phyloP scores from a whole-genome alignment of 2,888 invertebrate species.

The Anthrax anthrax region DNA sequence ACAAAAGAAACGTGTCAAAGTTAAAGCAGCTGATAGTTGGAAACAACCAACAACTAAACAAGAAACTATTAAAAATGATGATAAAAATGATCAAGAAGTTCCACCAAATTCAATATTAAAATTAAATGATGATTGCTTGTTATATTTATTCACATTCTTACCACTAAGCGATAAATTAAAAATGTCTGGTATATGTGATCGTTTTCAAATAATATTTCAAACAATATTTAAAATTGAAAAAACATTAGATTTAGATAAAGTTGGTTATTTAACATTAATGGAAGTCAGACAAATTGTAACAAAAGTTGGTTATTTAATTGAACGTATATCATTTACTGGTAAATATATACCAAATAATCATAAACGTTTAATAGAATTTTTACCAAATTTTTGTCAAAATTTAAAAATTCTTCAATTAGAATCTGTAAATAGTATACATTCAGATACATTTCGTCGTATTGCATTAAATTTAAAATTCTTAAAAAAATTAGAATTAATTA shows the following conservation, averaged over 20 bases:
- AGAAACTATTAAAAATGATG: background rate
- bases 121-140: slow-evolving; percentile 11
- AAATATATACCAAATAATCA: background rate
- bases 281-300: slow-evolving; percentile 5
- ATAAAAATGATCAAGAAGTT: background rate
- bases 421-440: background rate
- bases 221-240: slow-evolving; percentile 7
- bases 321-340: background rate
- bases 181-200: slow-evolving; percentile 5
- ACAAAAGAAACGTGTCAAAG: background rate
- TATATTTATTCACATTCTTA: slow-evolving; percentile 11
- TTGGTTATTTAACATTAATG: slow-evolving; percentile 7
- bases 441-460: slow-evolving; percentile 1
- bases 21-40: slow-evolving; percentile 10
- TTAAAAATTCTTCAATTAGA: slow-evolving; percentile 6
- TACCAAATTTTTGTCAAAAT: slow-evolving; percentile 8
- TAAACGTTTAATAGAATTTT: slow-evolving; percentile 8
- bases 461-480: slow-evolving; percentile 5
- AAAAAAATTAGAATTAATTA: slow-evolving; percentile 2
- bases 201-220: slow-evolving; percentile 7
- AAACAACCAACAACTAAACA: slow-evolving; percentile 5
- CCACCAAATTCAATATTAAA: slow-evolving; percentile 1
- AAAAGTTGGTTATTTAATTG: slow-evolving; percentile 6
- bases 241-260: slow-evolving; percentile 3
- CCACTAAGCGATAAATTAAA: slow-evolving; percentile 5